Base-by-base conservation (phyloP, 2,888 invertebrate genomes). In the Galerucella calmariensis region DNA sequence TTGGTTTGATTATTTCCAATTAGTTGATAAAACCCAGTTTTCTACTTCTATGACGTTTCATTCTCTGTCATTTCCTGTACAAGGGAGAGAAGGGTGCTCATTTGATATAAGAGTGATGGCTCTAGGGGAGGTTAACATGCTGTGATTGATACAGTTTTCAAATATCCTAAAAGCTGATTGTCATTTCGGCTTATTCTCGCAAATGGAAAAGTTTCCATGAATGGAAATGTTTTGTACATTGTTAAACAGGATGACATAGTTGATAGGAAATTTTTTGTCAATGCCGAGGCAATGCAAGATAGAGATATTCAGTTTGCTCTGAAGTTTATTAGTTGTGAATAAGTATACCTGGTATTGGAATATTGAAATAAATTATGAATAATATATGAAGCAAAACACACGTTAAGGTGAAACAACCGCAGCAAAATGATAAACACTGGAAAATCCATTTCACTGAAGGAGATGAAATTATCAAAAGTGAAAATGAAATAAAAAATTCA, bases 91-190 rank as follows among this genome's bases (percentile, higher is more conserved):
- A 35, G 46, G 20, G 27, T 16, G 75, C 75, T 79, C 79, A 77
- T 81, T 83, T 82, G 82, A 85, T 84, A 81, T 82, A 79, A 79
- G 81, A 82, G 82, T 82, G 83, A 84, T 82, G 82, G 82, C 73
- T 79, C 11, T 78, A 59, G 82, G 79, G 80, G 79, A 78, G 66
- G 73, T 73, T 71, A 74, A 83, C 82, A 74, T 79, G 82, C 81
- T 79, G 84, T 84, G 85, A 85, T 85, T 85, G 85, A 85, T 84
- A 84, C 79, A 82, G 82, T 83, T 83, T 83, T 83, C 83, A 80
- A 82, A 84, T 84, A 82, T 82, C 82, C 80, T 81, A 81, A 83
- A 82, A 81, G 81, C 81, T 78, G 80, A 81, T 80, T 80, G 79
- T 74, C 72, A 77, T 79, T 74, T 77, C 46, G 72, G 24, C 53